Conservation (phyloP, 2,797 vertebrate genomes). For the Xiphorhynchus erythropygius region DNA sequence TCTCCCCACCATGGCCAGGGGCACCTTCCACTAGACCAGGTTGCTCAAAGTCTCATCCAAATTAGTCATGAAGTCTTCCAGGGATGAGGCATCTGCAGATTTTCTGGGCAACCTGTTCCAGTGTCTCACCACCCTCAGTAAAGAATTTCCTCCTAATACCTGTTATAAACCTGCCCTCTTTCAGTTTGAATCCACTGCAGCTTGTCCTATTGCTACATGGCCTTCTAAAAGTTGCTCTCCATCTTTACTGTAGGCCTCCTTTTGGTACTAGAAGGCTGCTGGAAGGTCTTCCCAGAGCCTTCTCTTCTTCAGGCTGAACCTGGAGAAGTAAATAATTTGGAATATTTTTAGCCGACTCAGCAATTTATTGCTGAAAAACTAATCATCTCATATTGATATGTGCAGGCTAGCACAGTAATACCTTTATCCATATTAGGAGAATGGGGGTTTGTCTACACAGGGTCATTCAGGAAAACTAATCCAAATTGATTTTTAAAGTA, state of each 20-base stretch:
- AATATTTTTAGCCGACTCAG: slow-evolving; percentile 12
- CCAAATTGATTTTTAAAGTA: slow-evolving; percentile 62
- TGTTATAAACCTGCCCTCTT: background rate
- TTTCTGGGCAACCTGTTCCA: background rate
- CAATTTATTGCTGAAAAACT: slow-evolving; percentile 17
- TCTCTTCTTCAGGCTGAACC: background rate
- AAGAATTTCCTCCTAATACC: background rate
- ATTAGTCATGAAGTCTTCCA: background rate
- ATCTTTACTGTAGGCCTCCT: background rate
- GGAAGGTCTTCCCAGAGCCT: background rate
- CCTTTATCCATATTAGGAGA: slow-evolving; percentile 2
- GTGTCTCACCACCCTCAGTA: background rate
- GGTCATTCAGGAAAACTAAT: slow-evolving; percentile 38
- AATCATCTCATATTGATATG: background rate
- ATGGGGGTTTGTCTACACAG: background rate
- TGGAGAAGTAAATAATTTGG: background rate
- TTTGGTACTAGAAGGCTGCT: background rate
- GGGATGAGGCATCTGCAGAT: background rate
- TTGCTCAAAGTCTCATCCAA: background rate
- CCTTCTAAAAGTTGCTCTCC: background rate
- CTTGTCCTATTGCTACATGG: background rate
- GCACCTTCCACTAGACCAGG: background rate
- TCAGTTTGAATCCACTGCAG: background rate
- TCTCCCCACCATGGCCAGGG: background rate
- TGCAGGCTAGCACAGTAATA: slow-evolving; percentile 26